Conservation (phyloP, 1,140 invertebrate species). For the Scaptodrosophila lebanonensis region DNA sequence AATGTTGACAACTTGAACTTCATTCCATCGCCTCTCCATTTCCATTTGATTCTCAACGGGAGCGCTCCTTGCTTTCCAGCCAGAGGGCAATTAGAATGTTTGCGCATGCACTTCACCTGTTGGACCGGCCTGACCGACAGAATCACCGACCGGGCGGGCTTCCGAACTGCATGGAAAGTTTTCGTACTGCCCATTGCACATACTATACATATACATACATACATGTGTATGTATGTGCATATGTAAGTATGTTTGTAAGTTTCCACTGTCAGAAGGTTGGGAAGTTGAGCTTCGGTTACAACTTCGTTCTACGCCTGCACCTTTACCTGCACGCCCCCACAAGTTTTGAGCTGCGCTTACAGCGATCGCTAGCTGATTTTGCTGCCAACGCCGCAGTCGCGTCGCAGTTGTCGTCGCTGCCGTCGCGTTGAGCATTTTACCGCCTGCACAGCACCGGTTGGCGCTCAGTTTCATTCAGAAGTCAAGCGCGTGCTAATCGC, state of each 20-base stretch:
- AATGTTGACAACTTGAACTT: constrained; percentile 34
- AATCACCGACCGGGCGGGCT: no score
- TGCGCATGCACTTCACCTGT: constrained; percentile 15
- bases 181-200: constrained; percentile 20
- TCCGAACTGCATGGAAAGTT: constrained; percentile 37
- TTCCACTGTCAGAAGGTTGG: constrained; percentile 15
- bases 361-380: no score
- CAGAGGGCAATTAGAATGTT: constrained; percentile 35
- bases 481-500: constrained; percentile 50
- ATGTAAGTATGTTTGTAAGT: constrained; percentile 23
- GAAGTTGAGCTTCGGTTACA: constrained; percentile 1
- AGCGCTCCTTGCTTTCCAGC: constrained; percentile 16
- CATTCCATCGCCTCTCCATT: no score
- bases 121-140: no score
- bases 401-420: constrained; percentile 18
- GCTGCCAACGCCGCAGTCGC: constrained; percentile 13
- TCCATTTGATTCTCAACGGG: constrained; percentile 40
- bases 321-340: constrained; percentile 26
- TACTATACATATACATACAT: no score
- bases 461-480: constrained; percentile 71
- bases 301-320: constrained; percentile 21
- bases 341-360: constrained; percentile 8
- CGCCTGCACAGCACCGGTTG: constrained; percentile 31
- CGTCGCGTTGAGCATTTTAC: constrained; percentile 57
- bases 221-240: no score